Percentiles rank a stretch among this genome's conserved stretches.
These are phyloP conservation scores for Trichosurus vulpecula DNA, from an alignment of 2,797 vertebrate genomes.

Conservation along the genomic window DNA sequence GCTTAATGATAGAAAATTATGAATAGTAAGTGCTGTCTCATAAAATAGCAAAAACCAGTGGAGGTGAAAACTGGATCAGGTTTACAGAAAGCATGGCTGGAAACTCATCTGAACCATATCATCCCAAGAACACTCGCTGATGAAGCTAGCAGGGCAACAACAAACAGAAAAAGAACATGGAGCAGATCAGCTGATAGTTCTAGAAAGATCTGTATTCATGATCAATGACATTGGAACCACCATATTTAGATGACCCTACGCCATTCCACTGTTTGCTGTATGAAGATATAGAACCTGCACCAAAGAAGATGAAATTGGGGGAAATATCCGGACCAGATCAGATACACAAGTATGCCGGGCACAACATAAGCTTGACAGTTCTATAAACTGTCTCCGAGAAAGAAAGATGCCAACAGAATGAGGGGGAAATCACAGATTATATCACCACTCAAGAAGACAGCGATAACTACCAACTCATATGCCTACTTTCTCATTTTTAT, in stretches of 20 bases:
- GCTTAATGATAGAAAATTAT: not conserved
- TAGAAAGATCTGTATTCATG: not conserved
- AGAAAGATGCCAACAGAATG: not conserved
- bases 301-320: not conserved
- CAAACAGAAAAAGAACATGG: not conserved
- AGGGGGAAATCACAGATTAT: not conserved
- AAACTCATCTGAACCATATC: not conserved
- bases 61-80: not conserved
- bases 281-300: not conserved
- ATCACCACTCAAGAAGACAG: not conserved
- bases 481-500: not conserved
- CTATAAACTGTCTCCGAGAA: not conserved
- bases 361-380: not conserved
- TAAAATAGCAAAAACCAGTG: not conserved
- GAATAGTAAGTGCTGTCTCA: not conserved
- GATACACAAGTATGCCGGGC: not conserved
- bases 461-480: not conserved
- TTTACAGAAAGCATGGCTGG: not conserved
- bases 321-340: not conserved
- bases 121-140: not conserved
- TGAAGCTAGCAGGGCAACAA: not conserved
- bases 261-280: not conserved
- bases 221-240: not conserved
- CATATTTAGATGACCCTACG: not conserved
- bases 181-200: not conserved